These are phyloP conservation scores for Penaeus indicus DNA, from an alignment of 1,140 invertebrate species.

Conservation along the genomic window DNA sequence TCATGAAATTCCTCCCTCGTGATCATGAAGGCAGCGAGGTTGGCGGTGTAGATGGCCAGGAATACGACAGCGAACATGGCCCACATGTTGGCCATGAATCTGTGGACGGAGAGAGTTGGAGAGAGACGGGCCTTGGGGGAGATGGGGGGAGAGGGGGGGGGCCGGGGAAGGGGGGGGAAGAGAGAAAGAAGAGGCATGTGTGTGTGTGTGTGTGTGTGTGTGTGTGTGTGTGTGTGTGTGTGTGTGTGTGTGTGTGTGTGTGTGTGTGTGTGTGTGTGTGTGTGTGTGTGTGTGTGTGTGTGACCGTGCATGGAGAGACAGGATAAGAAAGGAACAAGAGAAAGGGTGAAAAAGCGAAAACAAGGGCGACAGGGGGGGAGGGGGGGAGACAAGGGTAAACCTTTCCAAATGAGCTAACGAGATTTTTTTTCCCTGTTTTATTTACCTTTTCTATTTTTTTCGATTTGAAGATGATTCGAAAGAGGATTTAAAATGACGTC, in stretches of 20 bases:
- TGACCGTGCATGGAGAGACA: not conserved
- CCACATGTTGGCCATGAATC: constrained; percentile 98
- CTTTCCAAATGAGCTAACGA: no score
- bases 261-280: not conserved
- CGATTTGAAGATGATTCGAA: no score
- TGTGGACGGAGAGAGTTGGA: constrained; percentile 66
- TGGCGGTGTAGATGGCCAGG: constrained; percentile 93
- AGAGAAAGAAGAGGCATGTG: not conserved
- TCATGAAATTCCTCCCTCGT: constrained; percentile 97
- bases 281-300: constrained; percentile 28
- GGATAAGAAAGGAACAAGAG: not conserved
- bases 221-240: no score
- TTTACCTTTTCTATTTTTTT: no score
- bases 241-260: no score
- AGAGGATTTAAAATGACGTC: no score
- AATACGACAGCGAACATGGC: constrained; percentile 97
- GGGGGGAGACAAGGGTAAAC: not conserved
- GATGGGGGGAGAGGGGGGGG: not conserved
- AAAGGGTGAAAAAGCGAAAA: not conserved
- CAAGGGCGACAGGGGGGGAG: not conserved
- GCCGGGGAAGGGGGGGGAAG: not conserved
- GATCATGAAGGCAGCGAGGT: constrained; percentile 99
- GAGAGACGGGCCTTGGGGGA: not conserved
- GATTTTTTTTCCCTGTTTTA: no score
- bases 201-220: no score